These are phyloP conservation scores for Thalassophryne amazonica DNA, from an alignment of 2,797 vertebrate genomes.

Conservation along the genomic window DNA sequence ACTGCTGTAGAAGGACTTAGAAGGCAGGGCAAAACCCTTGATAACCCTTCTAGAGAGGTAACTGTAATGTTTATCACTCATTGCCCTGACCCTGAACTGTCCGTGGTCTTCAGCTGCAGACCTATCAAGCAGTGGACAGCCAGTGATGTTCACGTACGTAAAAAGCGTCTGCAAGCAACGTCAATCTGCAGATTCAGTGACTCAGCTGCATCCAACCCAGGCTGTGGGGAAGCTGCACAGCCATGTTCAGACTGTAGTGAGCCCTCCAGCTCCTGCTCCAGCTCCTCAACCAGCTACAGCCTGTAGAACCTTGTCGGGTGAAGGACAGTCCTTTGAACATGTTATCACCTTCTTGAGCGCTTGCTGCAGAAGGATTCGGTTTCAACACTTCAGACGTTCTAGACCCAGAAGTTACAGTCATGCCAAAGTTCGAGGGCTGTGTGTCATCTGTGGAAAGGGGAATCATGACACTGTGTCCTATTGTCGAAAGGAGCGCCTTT, in stretches of 20 bases:
- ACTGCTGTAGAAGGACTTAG: background rate
- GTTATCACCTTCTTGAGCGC: background rate
- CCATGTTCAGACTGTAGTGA: background rate
- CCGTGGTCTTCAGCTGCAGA: conserved; percentile 14
- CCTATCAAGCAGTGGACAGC: conserved; percentile 17
- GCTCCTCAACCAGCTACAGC: background rate
- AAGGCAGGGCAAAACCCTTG: conserved; percentile 6
- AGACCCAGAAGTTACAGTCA: background rate
- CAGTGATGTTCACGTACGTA: conserved; percentile 4
- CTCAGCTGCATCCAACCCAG: background rate
- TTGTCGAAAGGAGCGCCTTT: background rate
- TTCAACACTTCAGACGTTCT: background rate
- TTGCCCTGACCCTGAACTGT: conserved; percentile 12
- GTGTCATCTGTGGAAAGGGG: background rate
- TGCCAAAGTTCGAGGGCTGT: background rate
- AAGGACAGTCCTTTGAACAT: background rate
- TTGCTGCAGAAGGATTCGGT: background rate
- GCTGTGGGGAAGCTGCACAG: background rate
- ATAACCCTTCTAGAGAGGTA: conserved; percentile 4
- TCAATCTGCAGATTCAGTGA: background rate
- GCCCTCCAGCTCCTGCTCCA: too few species aligned
- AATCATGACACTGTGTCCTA: conserved; percentile 3
- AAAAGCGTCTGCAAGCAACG: background rate
- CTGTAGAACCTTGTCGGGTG: accelerated
- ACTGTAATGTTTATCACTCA: conserved; percentile 19